Percentiles rank a stretch among this genome's conserved stretches.
phyloP scores from a whole-genome alignment of 2,113 vertebrate genomes.

The Amazona vittata region DNA sequence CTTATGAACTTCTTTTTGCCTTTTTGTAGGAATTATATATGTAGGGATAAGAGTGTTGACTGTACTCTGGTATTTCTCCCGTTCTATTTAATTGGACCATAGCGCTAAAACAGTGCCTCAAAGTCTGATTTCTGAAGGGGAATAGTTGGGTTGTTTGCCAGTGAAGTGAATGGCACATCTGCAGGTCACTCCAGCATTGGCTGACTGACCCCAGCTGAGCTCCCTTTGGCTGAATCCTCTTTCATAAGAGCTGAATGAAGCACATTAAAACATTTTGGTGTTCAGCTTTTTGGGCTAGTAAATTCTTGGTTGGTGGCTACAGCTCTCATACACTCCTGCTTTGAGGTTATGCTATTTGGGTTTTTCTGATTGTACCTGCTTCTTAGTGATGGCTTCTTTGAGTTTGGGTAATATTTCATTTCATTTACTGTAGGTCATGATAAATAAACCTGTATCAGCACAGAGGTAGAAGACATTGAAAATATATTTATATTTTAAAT shows the following conservation, averaged over 20 bases:
- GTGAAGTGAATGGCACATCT: not conserved
- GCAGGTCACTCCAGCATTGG: not conserved
- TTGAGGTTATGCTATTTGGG: not conserved
- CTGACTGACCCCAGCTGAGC: not conserved
- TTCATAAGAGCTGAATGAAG: not conserved
- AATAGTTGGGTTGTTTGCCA: not conserved
- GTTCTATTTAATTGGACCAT: not conserved
- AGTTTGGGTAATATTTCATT: constrained; percentile 36
- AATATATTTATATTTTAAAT: constrained; percentile 63
- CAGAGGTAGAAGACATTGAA: constrained; percentile 33
- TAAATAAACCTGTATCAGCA: constrained; percentile 36
- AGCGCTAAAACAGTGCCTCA: not conserved
- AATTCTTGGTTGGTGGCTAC: not conserved
- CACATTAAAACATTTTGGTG: not conserved
- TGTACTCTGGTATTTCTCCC: not conserved
- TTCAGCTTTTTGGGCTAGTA: not conserved
- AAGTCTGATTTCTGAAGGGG: not conserved
- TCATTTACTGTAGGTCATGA: constrained; percentile 14
- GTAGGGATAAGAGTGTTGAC: not conserved
- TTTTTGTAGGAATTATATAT: not conserved
- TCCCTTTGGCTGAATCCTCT: not conserved
- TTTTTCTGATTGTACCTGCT: not conserved
- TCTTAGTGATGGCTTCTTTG: constrained; percentile 17
- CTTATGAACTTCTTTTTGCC: not conserved
- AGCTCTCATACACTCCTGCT: not conserved